Evolutionary conservation across 2,888 invertebrate species (phyloP), one percentile per base, ranked within the genome.

Genomic region (Holacanthella duospinosa): DNA sequence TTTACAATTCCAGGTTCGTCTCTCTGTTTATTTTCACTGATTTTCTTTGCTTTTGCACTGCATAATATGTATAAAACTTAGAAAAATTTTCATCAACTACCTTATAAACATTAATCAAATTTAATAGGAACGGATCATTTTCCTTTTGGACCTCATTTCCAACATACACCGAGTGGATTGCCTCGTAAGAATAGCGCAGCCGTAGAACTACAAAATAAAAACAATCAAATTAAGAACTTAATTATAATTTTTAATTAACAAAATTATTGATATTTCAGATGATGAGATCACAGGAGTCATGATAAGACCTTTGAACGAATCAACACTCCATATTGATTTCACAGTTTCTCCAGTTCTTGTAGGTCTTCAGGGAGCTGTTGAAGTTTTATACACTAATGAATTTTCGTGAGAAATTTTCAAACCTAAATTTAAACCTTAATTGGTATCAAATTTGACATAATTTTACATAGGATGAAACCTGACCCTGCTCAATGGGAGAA

Each of bases 331-430:
- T 68, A 82, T 93, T 75, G 83, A 89, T 16, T 91, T 93, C 76
- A 86, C 87, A 2, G 85, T 93, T 12, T 91, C 93, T 0, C 81
- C 85, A 25, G 82, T 90, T 1, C 83, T 90, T 69, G 90, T 93
- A 9, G 92, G 92, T 29, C 80, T 93, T 55, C 86, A 89, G 74
- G 93, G 93, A 62, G 85, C 90, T 68, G 89, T 93, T 1, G 91
- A 93, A 77, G 80, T 93, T 66, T 83, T 89, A 75, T 93, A 91
- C 76, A 90, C 91, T 1, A 79, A 78, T 9, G 87, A 88, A 74
- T 83, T 83, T 74, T 77, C 81, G 88, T 88, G 79, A 82, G 84
- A 81, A 44, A 43, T n/a, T n/a, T n/a, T n/a, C 24, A 4, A 44
- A 43, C 3, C 9, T 59, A 43, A n/a, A n/a, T n/a, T n/a, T n/a